Percentiles rank a stretch among this genome's conserved stretches.
phyloP scores from a whole-genome alignment of 1,140 invertebrate species.

The Calosoma granatense region DNA sequence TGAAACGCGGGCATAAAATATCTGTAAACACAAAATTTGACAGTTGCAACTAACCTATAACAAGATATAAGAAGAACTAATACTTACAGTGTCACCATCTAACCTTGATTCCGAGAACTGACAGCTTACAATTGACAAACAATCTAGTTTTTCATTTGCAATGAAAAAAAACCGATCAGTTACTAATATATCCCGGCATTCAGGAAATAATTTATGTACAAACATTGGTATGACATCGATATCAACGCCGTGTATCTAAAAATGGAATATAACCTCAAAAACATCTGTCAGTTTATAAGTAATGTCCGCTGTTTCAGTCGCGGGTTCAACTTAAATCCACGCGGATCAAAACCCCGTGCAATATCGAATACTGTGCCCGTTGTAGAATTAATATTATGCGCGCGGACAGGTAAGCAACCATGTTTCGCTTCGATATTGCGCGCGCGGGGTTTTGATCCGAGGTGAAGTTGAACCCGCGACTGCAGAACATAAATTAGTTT shows the following conservation, averaged over 20 bases:
- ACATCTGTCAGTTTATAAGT: too few relatives aligned
- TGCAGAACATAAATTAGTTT: background rate
- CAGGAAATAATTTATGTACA: slow-evolving; percentile 55
- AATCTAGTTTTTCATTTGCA: slow-evolving; percentile 38
- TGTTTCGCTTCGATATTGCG: too few relatives aligned
- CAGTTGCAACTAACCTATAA: slow-evolving; percentile 13
- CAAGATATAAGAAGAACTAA: slow-evolving; percentile 8
- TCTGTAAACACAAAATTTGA: slow-evolving; percentile 12
- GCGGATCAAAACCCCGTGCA: too few relatives aligned
- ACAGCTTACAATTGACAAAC: slow-evolving; percentile 47
- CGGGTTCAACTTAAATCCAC: too few relatives aligned
- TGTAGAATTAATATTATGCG: too few relatives aligned
- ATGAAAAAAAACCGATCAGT: slow-evolving; percentile 53
- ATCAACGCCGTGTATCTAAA: slow-evolving; percentile 51
- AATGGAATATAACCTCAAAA: slow-evolving; percentile 19
- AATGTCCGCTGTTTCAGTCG: background rate
- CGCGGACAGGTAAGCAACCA: too few relatives aligned
- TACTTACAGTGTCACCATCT: slow-evolving; percentile 43
- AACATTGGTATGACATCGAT: slow-evolving; percentile 53
- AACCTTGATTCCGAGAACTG: slow-evolving; percentile 47
- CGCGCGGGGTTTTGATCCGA: too few relatives aligned
- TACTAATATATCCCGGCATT: slow-evolving; percentile 43
- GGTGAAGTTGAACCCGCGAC: background rate
- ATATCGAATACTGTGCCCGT: too few relatives aligned
- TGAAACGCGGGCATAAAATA: slow-evolving; percentile 11